Base-by-base conservation (phyloP, 2,888 invertebrate species). In the Cosmopolites sordidus region DNA sequence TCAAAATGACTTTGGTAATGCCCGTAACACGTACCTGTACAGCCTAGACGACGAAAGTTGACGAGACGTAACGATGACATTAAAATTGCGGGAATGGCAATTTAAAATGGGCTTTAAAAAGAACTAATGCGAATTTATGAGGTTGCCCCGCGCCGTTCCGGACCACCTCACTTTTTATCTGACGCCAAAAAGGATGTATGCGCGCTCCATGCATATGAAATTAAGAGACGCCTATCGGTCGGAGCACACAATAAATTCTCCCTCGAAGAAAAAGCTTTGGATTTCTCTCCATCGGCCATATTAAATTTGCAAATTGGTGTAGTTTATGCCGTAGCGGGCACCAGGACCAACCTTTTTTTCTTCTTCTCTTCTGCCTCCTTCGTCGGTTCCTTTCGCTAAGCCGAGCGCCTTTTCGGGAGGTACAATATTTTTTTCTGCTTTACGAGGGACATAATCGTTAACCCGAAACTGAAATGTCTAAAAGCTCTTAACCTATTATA, bases 171-270 rank as follows among this genome's bases (percentile, higher is more conserved):
- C 43, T 50, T 50, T 50, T 50, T 50, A 50, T 50, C 43, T 50
- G 43, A 39, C 49, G 39, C 49, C 16, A 43, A 44, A 45, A 45
- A 45, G 41, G 33, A 40, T 51, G 33, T 51, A 45, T 45, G 44
- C 15, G 44, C 33, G 27, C 33, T 45, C 33, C 51, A 51, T 51
- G 51, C 51, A 51, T 51, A 51, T 51, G 44, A 51, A 51, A 51
- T 51, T 51, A 51, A 51, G 51, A 41, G 51, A 53, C 53, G 52
- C 43, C 47, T 47, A 52, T 52, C 52, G 41, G 52, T 33, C 52
- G 14, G 33, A 47, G 37, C 52, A 43, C 46, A 43, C 38, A 14
- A 52, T 52, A 52, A 52, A 52, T 52, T 41, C 16, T 17, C 12
- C 42, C 42, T 16, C 16, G 38, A 37, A 41, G 46, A 52, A 52